Conservation (phyloP, 1,140 invertebrate genomes). For the Neelides sp. region DNA sequence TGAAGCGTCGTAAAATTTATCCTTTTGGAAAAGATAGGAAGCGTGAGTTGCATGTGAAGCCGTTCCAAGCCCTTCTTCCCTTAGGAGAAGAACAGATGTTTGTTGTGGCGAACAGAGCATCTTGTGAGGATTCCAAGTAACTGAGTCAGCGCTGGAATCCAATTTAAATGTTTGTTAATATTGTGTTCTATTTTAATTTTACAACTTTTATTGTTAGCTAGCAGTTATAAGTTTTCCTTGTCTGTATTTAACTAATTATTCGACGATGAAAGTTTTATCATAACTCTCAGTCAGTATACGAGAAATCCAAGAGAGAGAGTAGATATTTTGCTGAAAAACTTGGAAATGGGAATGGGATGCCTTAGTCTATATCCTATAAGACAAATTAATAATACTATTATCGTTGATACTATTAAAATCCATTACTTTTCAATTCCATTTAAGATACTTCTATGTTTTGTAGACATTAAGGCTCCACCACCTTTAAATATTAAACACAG, state of each 20-base stretch:
- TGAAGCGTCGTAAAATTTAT: conserved; percentile 86
- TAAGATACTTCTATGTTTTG: conserved; percentile 60
- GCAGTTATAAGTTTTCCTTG: too few relatives aligned
- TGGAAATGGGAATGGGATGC: too few relatives aligned
- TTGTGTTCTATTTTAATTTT: too few relatives aligned
- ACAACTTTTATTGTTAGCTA: too few relatives aligned
- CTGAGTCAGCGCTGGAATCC: conserved; percentile 62
- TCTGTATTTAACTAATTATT: background rate
- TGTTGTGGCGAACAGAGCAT: conserved; percentile 76
- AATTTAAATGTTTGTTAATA: conserved; percentile 7
- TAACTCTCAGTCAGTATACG: too few relatives aligned
- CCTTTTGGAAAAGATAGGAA: conserved; percentile 84
- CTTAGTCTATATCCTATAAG: background rate
- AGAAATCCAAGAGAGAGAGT: too few relatives aligned
- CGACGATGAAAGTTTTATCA: too few relatives aligned
- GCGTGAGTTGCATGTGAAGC: conserved; percentile 40
- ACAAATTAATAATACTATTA: conserved; percentile 48
- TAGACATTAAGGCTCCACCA: conserved; percentile 74
- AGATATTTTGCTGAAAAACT: too few relatives aligned
- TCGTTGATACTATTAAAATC: background rate
- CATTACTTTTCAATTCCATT: conserved; percentile 52
- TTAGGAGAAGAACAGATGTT: conserved; percentile 69
- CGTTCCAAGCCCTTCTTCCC: conserved; percentile 35
- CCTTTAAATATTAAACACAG: conserved; percentile 35
- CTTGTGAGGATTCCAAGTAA: conserved; percentile 91